A percentile compares a stretch with the other conserved stretches of the same genome.
Evolutionary conservation across 2,888 invertebrate species (phyloP).

Genomic region (Zaprionus bogoriensis): DNA sequence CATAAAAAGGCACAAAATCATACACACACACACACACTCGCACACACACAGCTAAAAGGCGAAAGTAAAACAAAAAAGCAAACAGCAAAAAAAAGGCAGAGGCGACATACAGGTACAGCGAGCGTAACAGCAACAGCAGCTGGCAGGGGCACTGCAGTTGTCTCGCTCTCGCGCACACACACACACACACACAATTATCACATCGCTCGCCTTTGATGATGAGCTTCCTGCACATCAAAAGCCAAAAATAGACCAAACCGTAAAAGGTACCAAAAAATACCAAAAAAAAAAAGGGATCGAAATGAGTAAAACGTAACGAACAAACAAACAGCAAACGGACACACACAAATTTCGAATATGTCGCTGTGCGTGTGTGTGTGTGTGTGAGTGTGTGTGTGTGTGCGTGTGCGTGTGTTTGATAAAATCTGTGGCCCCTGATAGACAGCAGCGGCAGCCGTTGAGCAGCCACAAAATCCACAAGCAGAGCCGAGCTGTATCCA

Average conservation of each 20-base stretch:
- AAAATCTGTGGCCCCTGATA: constrained; percentile 61
- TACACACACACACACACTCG: too few species aligned
- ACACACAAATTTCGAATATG: constrained; percentile 47
- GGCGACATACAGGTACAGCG: constrained; percentile 43
- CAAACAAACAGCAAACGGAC: constrained; percentile 72
- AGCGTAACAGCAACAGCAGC: constrained; percentile 3
- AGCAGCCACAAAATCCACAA: constrained; percentile 69
- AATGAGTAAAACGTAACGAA: constrained; percentile 75
- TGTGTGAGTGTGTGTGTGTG: constrained; percentile 1
- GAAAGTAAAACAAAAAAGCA: constrained; percentile 52
- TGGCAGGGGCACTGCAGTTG: not conserved
- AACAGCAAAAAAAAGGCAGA: constrained; percentile 35
- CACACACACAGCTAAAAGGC: constrained; percentile 62
- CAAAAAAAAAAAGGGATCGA: constrained; percentile 50
- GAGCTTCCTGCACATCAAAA: constrained; percentile 77
- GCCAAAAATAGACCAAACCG: constrained; percentile 69
- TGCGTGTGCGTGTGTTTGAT: constrained; percentile 48
- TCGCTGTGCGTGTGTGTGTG: constrained; percentile 30
- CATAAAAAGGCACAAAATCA: constrained; percentile 63
- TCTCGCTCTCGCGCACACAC: constrained; percentile 20
- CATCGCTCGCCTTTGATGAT: constrained; percentile 69
- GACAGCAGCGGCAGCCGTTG: constrained; percentile 61
- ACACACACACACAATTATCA: constrained; percentile 65
- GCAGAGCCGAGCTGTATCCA: constrained; percentile 2
- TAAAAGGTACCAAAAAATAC: constrained; percentile 40